phyloP scores from a whole-genome alignment of 2,888 invertebrate species.

The Euphydryas editha region DNA sequence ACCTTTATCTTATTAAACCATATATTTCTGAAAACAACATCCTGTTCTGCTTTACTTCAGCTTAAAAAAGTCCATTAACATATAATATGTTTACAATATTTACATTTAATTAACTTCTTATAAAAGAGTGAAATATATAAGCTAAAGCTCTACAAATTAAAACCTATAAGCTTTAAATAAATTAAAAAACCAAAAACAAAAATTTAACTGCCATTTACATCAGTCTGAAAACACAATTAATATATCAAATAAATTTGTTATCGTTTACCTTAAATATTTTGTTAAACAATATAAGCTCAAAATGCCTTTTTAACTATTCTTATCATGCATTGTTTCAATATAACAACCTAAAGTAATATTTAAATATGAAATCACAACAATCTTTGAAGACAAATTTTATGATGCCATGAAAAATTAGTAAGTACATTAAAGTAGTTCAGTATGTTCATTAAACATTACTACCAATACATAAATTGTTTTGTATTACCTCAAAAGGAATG shows the following conservation, averaged over 20 bases:
- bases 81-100: conserved; percentile 28
- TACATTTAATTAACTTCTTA: background rate
- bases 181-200: conserved; percentile 4
- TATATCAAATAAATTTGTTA: background rate
- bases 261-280: background rate
- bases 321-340: conserved; percentile 8
- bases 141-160: background rate
- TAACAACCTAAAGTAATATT: background rate
- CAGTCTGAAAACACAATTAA: conserved; percentile 14
- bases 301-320: conserved; percentile 2
- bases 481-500: conserved; percentile 76
- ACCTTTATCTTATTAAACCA: conserved; percentile 36
- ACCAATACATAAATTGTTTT: conserved; percentile 27
- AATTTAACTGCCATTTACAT: conserved; percentile 31
- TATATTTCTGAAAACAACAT: conserved; percentile 31
- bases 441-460: conserved; percentile 19
- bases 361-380: conserved; percentile 1
- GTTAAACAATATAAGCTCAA: conserved; percentile 8
- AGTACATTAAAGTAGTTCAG: conserved; percentile 41
- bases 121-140: background rate
- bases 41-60: conserved; percentile 29
- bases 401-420: conserved; percentile 46
- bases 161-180: conserved; percentile 14
- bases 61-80: conserved; percentile 15
- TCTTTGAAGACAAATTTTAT: background rate